Percentiles rank a stretch among this genome's conserved stretches.
phyloP scores from a whole-genome alignment of 2,797 vertebrate species.

The Malacoctenus gilli region DNA sequence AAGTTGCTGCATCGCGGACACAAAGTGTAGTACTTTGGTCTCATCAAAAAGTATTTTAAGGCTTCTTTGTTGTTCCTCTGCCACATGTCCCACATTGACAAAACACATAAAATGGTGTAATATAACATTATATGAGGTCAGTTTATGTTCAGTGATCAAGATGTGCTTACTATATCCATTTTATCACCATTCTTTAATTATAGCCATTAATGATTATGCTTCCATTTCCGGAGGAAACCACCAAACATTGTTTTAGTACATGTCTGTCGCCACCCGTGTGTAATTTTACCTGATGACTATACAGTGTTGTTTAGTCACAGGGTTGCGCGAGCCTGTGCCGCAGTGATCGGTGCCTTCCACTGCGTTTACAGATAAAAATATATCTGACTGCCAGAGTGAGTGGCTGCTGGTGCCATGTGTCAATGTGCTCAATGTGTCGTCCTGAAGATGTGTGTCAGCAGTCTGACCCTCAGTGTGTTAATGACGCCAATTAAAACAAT shows the following conservation, averaged over 20 bases:
- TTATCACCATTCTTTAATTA: not conserved
- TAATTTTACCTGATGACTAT: not conserved
- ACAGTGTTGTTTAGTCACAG: not conserved
- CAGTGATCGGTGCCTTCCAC: not conserved
- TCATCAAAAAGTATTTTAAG: too few species aligned
- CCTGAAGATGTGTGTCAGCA: conserved; percentile 34
- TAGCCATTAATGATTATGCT: not conserved
- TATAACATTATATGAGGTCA: not conserved
- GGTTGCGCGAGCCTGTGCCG: not conserved
- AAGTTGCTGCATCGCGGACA: too few species aligned
- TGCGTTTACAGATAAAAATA: not conserved
- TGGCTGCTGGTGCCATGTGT: not conserved
- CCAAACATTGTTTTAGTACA: too few species aligned
- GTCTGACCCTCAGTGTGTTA: conserved; percentile 35
- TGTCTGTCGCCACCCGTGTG: not conserved
- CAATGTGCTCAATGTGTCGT: conserved; percentile 5
- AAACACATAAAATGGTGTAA: too few species aligned
- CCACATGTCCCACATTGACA: too few species aligned
- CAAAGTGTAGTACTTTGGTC: too few species aligned
- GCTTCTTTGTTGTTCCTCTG: too few species aligned
- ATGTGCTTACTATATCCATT: not conserved
- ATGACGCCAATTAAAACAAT: conserved; percentile 59
- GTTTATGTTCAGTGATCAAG: not conserved
- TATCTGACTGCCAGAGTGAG: not conserved
- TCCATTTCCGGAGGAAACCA: not conserved